A percentile compares a stretch with the other conserved stretches of the same genome.
Evolutionary conservation across 2,113 vertebrate species (phyloP).

Genomic region (Malurus elegans): DNA sequence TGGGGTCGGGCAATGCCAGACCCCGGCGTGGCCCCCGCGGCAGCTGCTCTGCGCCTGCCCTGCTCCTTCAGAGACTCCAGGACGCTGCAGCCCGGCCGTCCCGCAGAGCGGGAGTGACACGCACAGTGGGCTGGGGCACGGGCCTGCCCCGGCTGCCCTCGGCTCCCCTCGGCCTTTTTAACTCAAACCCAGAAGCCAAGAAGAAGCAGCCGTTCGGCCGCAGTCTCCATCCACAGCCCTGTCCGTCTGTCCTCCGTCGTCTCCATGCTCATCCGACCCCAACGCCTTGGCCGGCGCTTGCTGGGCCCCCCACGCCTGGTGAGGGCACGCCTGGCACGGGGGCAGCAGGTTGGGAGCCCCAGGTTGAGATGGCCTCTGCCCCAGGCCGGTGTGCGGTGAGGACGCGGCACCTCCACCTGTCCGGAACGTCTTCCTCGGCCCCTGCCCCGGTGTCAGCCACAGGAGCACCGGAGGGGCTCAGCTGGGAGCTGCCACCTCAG

Average conservation of each 20-base stretch:
- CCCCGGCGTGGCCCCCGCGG: not conserved
- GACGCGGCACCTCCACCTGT: not conserved
- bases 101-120: conserved; percentile 1
- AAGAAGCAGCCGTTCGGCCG: conserved; percentile 44
- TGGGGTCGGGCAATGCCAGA: not conserved
- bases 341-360: not conserved
- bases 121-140: conserved; percentile 51
- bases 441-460: not conserved
- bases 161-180: conserved; percentile 69
- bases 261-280: conserved; percentile 58
- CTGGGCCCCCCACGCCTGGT: not conserved
- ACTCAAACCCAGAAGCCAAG: conserved; percentile 65
- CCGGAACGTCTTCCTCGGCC: not conserved
- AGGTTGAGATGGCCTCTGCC: not conserved
- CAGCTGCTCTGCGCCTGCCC: not conserved
- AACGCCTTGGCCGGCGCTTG: not conserved
- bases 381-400: not conserved
- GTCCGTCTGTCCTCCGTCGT: not conserved
- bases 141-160: conserved; percentile 24
- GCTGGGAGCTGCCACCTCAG: not conserved
- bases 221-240: conserved; percentile 57
- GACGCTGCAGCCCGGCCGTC: conserved; percentile 13
- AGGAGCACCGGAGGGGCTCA: not conserved
- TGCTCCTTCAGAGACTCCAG: conserved; percentile 15
- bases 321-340: not conserved